Evolutionary conservation across 2,797 vertebrate genomes (phyloP).

Genomic region (Dipus sagitta): DNA sequence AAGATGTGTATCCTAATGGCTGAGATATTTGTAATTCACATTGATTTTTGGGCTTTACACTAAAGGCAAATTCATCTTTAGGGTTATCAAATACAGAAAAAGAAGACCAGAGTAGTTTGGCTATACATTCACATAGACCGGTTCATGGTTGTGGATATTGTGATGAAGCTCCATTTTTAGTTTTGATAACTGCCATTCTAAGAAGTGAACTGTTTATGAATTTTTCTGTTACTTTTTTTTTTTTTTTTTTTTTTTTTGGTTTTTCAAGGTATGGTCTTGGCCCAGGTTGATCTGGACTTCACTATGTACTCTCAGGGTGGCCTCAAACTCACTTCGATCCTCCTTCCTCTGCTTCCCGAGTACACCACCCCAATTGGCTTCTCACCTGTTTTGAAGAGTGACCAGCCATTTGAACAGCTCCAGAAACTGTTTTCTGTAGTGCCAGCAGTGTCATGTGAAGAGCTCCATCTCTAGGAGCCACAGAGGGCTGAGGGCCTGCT

Average conservation of each 20-base stretch:
- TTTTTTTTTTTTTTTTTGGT: too few species aligned
- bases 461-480: neutral
- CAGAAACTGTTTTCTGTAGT: neutral
- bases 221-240: neutral
- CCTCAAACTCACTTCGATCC: too few species aligned
- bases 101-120: neutral
- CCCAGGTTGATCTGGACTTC: too few species aligned
- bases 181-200: slow-evolving; percentile 36
- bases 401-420: neutral
- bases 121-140: neutral
- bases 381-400: neutral
- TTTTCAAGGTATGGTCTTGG: too few species aligned
- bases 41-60: neutral
- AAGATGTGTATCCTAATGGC: slow-evolving; percentile 2
- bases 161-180: slow-evolving; percentile 5
- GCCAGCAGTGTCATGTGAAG: neutral
- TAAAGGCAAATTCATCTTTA: slow-evolving; percentile 29
- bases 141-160: slow-evolving; percentile 7
- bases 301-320: too few species aligned
- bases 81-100: slow-evolving; percentile 10
- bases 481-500: neutral
- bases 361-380: neutral
- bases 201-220: neutral
- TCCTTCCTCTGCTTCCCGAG: too few species aligned
- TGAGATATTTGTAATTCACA: slow-evolving; percentile 40